Conservation (phyloP, 2,113 vertebrate species). For the Vidua macroura region DNA sequence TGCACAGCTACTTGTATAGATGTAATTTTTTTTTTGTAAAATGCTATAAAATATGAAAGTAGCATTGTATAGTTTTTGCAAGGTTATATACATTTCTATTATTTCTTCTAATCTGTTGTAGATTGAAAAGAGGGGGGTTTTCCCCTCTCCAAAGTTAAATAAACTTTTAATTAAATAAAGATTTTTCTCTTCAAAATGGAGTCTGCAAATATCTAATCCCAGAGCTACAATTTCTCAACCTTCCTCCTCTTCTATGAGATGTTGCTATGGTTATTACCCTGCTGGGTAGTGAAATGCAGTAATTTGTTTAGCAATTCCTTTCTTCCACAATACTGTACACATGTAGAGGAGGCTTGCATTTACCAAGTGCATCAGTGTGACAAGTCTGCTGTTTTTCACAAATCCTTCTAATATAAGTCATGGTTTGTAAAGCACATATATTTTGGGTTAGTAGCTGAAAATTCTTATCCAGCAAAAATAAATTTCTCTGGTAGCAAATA, state of each 20-base stretch:
- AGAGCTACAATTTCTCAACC: slow-evolving; percentile 25
- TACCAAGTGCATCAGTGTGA: slow-evolving; percentile 8
- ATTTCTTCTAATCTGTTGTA: not conserved
- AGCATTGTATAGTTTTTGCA: not conserved
- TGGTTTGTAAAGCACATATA: not conserved
- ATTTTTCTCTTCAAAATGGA: slow-evolving; percentile 33
- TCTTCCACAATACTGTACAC: not conserved
- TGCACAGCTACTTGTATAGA: not conserved
- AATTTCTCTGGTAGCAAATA: not conserved
- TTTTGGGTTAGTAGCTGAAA: not conserved
- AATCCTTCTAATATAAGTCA: not conserved
- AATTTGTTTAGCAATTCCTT: slow-evolving; percentile 44
- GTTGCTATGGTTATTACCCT: slow-evolving; percentile 65
- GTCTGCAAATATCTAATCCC: slow-evolving; percentile 37
- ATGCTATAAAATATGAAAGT: not conserved
- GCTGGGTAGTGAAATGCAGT: slow-evolving; percentile 43
- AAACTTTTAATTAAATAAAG: slow-evolving; percentile 55
- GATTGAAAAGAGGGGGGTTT: not conserved
- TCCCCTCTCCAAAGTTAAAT: not conserved
- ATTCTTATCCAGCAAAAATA: not conserved
- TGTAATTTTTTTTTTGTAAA: not conserved
- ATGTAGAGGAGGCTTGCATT: not conserved
- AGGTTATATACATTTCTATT: not conserved
- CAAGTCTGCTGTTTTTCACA: not conserved
- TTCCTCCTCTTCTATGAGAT: not conserved